A percentile compares a stretch with the other conserved stretches of the same genome.
Conservation (phyloP, 1,140 invertebrate species). For the Tetragnatha versicolor region DNA sequence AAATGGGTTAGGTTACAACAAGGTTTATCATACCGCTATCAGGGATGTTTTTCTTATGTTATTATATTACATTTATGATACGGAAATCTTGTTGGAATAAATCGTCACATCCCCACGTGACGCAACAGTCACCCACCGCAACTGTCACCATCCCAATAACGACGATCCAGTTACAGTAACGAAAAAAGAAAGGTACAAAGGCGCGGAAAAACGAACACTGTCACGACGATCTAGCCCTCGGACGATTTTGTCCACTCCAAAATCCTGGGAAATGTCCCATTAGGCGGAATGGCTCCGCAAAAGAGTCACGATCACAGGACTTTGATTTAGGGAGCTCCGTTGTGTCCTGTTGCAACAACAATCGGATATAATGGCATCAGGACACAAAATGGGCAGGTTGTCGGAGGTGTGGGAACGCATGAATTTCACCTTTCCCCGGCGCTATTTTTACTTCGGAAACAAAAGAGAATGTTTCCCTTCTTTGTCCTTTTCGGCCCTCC, state of each 20-base stretch:
- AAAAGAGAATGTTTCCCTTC: slow-evolving; percentile 39
- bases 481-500: slow-evolving; percentile 21
- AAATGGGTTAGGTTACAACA: too few relatives aligned
- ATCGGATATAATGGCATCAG: too few relatives aligned
- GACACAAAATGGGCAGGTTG: slow-evolving; percentile 19
- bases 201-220: not conserved
- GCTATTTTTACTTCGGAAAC: slow-evolving; percentile 28
- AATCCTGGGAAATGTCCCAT: slow-evolving; percentile 33
- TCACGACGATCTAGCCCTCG: not conserved
- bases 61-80: too few relatives aligned
- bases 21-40: too few relatives aligned
- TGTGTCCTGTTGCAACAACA: not conserved
- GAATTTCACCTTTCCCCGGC: slow-evolving; percentile 38
- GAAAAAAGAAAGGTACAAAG: too few relatives aligned
- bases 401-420: slow-evolving; percentile 31
- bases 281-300: slow-evolving; percentile 5
- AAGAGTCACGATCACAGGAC: not conserved
- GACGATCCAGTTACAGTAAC: too few relatives aligned
- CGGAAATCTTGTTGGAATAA: too few relatives aligned
- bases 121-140: too few relatives aligned
- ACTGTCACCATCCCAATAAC: too few relatives aligned
- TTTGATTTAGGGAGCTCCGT: slow-evolving; percentile 30
- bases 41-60: too few relatives aligned
- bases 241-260: slow-evolving; percentile 4
- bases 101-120: too few relatives aligned